Evolutionary conservation across 1,140 invertebrate genomes (phyloP).

Genomic region (Caenorhabditis inopinata): DNA sequence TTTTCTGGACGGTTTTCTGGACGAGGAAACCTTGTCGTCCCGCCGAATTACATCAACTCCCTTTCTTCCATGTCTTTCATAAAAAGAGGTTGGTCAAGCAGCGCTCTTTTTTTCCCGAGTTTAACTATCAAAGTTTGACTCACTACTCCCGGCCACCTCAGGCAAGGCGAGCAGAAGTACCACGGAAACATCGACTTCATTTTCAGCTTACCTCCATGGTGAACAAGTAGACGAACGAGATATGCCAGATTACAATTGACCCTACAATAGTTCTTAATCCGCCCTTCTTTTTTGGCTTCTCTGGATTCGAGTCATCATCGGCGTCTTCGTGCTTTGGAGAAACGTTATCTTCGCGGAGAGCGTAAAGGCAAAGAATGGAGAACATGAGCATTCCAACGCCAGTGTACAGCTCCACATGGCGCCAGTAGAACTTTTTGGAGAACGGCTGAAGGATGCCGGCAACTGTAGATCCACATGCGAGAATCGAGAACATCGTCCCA

Average conservation of each 20-base stretch:
- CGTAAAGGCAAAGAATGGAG: neutral
- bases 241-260: slow-evolving; percentile 7
- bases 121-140: no score
- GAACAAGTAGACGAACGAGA: slow-evolving; percentile 16
- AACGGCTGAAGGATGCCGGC: slow-evolving; percentile 2
- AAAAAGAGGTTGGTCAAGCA: no score
- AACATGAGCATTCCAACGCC: slow-evolving; percentile 8
- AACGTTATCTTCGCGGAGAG: neutral
- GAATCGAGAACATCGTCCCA: slow-evolving; percentile 16
- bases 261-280: slow-evolving; percentile 17
- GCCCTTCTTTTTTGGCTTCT: slow-evolving; percentile 11
- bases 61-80: no score
- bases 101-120: no score
- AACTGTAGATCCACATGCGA: neutral
- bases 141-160: no score
- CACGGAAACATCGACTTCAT: neutral
- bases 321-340: neutral
- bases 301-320: neutral
- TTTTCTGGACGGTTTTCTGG: no score
- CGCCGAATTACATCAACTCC: no score
- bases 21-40: no score
- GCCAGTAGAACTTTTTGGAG: slow-evolving; percentile 8
- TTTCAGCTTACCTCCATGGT: slow-evolving; percentile 18
- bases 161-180: no score
- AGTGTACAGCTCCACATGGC: neutral